Conservation (phyloP, 1,140 invertebrate genomes). For the Forficula auricularia region DNA sequence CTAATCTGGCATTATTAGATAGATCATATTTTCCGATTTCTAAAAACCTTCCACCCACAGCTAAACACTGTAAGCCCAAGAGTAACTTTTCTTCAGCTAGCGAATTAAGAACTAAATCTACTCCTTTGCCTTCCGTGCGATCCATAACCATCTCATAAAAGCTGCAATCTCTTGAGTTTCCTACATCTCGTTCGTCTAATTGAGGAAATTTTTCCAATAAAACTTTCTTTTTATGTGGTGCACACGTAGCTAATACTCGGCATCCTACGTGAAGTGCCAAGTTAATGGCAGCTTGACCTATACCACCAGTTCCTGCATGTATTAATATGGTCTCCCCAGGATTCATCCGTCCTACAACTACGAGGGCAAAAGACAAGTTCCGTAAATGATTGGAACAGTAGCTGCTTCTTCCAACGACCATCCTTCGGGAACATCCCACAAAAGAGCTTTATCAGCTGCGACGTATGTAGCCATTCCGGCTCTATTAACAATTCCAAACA, state of each 20-base stretch:
- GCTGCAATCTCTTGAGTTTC: neutral
- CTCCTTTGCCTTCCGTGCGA: conserved; percentile 41
- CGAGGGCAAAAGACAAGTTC: conserved; percentile 62
- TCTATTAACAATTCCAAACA: conserved; percentile 47
- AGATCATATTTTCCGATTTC: conserved; percentile 16
- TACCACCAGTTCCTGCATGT: conserved; percentile 57
- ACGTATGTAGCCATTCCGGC: conserved; percentile 41
- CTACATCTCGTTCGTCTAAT: conserved; percentile 11
- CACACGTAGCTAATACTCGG: conserved; percentile 54
- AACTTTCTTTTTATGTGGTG: conserved; percentile 47
- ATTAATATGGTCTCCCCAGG: conserved; percentile 48
- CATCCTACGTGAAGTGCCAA: conserved; percentile 44
- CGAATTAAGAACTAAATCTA: conserved; percentile 62
- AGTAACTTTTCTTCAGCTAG: conserved; percentile 60
- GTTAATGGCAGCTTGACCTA: conserved; percentile 62
- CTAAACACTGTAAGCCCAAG: conserved; percentile 23
- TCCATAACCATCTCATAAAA: conserved; percentile 31
- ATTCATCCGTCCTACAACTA: conserved; percentile 32
- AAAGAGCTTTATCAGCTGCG: conserved; percentile 35
- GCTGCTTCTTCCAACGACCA: conserved; percentile 78
- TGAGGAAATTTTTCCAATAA: conserved; percentile 45
- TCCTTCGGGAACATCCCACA: conserved; percentile 61
- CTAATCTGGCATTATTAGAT: neutral
- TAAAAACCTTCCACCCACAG: neutral
- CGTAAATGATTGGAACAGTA: conserved; percentile 71